phyloP scores from a whole-genome alignment of 1,140 invertebrate genomes.

The Saccostrea cuccullata region DNA sequence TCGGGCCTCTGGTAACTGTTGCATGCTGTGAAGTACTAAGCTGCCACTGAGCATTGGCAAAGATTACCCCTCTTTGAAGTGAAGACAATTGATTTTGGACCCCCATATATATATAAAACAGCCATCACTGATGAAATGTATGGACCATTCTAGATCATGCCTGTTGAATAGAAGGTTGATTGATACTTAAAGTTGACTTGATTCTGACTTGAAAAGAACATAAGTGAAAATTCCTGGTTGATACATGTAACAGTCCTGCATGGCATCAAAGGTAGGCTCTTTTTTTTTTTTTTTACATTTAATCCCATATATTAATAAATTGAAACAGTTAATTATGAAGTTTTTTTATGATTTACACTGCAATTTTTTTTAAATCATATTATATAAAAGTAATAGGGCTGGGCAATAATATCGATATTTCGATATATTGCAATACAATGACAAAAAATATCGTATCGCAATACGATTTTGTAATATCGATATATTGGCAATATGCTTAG shows the following conservation, averaged over 20 bases:
- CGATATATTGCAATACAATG: too few relatives aligned
- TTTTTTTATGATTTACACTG: too few relatives aligned
- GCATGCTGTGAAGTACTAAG: background rate
- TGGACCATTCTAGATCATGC: background rate
- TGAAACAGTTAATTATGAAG: background rate
- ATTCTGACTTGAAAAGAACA: background rate
- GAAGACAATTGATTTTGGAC: slow-evolving; percentile 37
- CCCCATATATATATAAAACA: slow-evolving; percentile 4
- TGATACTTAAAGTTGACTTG: background rate
- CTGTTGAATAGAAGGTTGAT: background rate
- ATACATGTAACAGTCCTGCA: background rate
- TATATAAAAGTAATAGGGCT: too few relatives aligned
- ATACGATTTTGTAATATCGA: too few relatives aligned
- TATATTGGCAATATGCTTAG: too few relatives aligned
- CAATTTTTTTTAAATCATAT: too few relatives aligned
- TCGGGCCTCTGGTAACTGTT: slow-evolving; percentile 9
- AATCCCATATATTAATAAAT: background rate
- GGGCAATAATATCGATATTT: too few relatives aligned
- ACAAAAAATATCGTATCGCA: too few relatives aligned
- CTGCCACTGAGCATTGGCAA: background rate
- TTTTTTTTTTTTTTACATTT: background rate
- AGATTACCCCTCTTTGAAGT: background rate
- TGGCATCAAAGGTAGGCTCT: background rate
- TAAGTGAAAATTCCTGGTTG: background rate
- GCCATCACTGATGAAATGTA: background rate